These are phyloP conservation scores for Galeruca laticollis DNA, from an alignment of 2,888 invertebrate genomes.

Conservation along the genomic window DNA sequence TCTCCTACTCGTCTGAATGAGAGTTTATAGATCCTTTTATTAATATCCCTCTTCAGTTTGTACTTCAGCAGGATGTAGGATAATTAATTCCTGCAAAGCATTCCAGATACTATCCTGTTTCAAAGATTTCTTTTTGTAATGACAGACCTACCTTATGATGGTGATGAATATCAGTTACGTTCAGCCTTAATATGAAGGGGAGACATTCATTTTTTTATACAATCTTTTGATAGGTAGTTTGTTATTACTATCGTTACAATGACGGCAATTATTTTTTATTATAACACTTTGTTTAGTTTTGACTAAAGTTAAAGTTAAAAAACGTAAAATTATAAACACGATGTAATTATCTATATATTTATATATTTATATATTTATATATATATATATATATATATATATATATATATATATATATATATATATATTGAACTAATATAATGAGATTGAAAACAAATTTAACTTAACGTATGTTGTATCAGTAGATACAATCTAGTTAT, in stretches of 20 bases:
- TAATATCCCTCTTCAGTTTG: conserved; percentile 43
- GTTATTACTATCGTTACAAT: background rate
- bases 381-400: too few species aligned
- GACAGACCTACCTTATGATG: conserved; percentile 13
- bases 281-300: too few species aligned
- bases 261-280: too few species aligned
- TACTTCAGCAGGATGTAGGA: conserved; percentile 38
- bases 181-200: background rate
- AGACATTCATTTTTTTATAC: background rate
- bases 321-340: too few species aligned
- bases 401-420: too few species aligned
- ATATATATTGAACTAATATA: too few species aligned
- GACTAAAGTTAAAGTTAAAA: too few species aligned
- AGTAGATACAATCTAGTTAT: too few species aligned
- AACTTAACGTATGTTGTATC: too few species aligned
- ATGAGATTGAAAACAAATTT: too few species aligned
- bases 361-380: too few species aligned
- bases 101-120: conserved; percentile 52
- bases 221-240: background rate
- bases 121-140: conserved; percentile 46
- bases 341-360: too few species aligned
- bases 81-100: conserved; percentile 56
- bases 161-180: conserved; percentile 19
- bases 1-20: conserved; percentile 18
- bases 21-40: conserved; percentile 43